These are phyloP conservation scores for Cryptophagus acutangulus DNA, from an alignment of 2,888 invertebrate genomes.

Conservation along the genomic window DNA sequence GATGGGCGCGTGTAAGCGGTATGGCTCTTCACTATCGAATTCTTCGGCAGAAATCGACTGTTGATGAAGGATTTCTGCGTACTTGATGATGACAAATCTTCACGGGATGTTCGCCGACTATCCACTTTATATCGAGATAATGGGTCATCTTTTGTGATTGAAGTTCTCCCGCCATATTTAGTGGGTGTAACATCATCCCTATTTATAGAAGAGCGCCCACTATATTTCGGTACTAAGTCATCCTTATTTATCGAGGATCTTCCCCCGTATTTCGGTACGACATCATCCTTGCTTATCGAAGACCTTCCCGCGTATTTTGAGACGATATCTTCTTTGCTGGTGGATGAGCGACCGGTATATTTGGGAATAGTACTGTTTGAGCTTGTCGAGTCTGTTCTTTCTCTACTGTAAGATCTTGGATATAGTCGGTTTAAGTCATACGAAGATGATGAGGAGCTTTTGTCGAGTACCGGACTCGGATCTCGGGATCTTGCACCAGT, in stretches of 20 bases:
- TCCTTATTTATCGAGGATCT: constrained; percentile 23
- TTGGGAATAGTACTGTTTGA: constrained; percentile 38
- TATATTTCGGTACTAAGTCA: constrained; percentile 16
- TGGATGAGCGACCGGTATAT: constrained; percentile 35
- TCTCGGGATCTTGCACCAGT: constrained; percentile 50
- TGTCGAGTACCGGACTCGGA: constrained; percentile 51
- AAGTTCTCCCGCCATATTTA: constrained; percentile 21
- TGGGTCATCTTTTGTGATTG: constrained; percentile 25
- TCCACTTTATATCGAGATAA: constrained; percentile 20
- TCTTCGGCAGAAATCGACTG: constrained; percentile 46
- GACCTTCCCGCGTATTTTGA: constrained; percentile 33
- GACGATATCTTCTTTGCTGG: constrained; percentile 33
- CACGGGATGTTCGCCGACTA: constrained; percentile 36
- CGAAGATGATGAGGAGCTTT: constrained; percentile 48
- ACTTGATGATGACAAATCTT: constrained; percentile 37
- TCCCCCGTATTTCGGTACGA: constrained; percentile 25
- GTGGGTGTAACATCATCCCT: constrained; percentile 25
- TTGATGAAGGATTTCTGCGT: constrained; percentile 46
- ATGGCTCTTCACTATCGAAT: constrained; percentile 45
- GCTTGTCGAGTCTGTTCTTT: constrained; percentile 37
- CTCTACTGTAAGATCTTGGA: constrained; percentile 44
- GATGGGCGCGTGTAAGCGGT: constrained; percentile 44
- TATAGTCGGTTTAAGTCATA: constrained; percentile 54
- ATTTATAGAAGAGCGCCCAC: constrained; percentile 9
- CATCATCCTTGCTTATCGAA: constrained; percentile 28